Conservation (phyloP, 2,888 invertebrate genomes). For the Sylvicola cinctus region DNA sequence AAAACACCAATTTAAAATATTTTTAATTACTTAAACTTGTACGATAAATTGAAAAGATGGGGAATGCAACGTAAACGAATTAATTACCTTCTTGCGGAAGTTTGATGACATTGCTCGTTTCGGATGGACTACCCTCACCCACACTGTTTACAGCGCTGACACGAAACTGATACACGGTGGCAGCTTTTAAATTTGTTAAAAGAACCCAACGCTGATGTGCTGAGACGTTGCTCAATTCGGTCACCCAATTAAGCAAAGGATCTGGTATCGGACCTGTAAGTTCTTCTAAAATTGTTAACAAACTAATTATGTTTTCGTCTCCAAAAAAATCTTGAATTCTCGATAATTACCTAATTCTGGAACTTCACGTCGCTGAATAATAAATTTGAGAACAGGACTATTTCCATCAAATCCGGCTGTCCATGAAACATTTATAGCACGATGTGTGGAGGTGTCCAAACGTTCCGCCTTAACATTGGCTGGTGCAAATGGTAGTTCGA, state of each 20-base stretch:
- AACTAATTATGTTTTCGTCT: neutral
- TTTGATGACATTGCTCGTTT: constrained; percentile 71
- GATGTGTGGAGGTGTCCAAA: constrained; percentile 40
- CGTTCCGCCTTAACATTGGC: constrained; percentile 61
- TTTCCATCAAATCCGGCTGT: constrained; percentile 94
- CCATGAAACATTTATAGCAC: constrained; percentile 84
- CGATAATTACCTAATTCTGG: constrained; percentile 52
- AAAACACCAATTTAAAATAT: too few relatives aligned
- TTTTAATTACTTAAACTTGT: too few relatives aligned
- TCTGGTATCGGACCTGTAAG: constrained; percentile 67
- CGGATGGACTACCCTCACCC: constrained; percentile 82
- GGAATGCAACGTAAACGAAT: neutral
- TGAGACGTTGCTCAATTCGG: constrained; percentile 69
- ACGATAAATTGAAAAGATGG: too few relatives aligned
- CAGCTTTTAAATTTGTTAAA: constrained; percentile 74
- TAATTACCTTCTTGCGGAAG: constrained; percentile 88
- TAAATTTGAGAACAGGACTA: constrained; percentile 80
- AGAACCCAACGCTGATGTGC: constrained; percentile 57
- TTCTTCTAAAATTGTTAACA: constrained; percentile 23
- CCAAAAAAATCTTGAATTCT: too few relatives aligned
- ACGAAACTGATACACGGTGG: constrained; percentile 88
- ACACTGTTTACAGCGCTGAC: constrained; percentile 94
- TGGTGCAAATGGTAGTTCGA: constrained; percentile 89
- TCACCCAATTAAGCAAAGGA: constrained; percentile 71
- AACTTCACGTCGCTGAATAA: constrained; percentile 76